These are phyloP conservation scores for Smithornis capensis DNA, from an alignment of 2,113 vertebrate genomes.

Conservation along the genomic window DNA sequence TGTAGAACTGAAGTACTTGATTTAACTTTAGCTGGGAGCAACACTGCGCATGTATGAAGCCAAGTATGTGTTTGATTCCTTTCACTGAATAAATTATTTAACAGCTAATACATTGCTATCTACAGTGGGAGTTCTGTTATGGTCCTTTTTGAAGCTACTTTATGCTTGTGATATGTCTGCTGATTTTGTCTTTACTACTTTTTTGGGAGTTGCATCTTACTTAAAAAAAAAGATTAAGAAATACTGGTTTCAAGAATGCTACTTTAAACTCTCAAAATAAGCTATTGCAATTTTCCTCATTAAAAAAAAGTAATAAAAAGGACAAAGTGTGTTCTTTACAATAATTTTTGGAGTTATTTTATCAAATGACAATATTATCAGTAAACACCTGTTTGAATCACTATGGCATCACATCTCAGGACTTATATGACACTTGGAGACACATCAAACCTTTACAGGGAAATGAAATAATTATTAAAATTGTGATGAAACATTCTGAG, in stretches of 20 bases:
- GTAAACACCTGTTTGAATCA: background rate
- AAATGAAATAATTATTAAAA: background rate
- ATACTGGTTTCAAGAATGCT: background rate
- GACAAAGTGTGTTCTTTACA: background rate
- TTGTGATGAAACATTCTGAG: background rate
- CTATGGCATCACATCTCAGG: background rate
- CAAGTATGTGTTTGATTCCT: background rate
- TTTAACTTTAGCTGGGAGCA: conserved; percentile 1
- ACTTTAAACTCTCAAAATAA: background rate
- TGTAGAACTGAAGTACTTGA: background rate
- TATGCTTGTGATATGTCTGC: background rate
- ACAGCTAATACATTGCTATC: background rate
- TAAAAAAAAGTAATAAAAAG: background rate
- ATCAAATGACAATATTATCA: conserved; percentile 26
- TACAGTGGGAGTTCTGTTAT: background rate
- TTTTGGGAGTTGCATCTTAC: background rate
- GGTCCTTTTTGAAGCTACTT: background rate
- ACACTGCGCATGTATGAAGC: background rate
- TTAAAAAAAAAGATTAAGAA: background rate
- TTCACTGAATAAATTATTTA: background rate
- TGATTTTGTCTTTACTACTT: background rate
- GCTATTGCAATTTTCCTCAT: background rate
- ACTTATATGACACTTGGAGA: background rate
- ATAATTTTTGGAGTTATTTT: conserved; percentile 23
- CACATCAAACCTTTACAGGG: background rate